These are phyloP conservation scores for Ceyx margarethae DNA, from an alignment of 2,113 vertebrate species.

Conservation along the genomic window DNA sequence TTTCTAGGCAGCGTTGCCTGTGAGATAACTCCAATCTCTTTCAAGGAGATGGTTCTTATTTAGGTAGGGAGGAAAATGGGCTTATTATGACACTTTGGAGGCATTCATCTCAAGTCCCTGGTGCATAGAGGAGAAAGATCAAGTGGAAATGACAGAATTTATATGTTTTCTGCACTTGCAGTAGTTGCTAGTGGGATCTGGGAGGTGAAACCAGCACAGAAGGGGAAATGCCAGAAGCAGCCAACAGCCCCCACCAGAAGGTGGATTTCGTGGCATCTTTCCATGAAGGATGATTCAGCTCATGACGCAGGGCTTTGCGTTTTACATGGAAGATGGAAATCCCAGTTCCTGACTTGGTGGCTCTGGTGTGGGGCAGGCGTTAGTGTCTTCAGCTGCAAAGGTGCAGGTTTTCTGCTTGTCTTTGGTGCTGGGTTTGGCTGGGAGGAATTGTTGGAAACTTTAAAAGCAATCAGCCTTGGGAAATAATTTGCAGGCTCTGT, in stretches of 20 bases:
- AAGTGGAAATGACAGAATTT: background rate
- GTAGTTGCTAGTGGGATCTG: background rate
- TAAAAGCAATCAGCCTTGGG: background rate
- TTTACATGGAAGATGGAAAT: background rate
- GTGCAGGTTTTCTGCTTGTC: background rate
- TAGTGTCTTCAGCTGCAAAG: fast-evolving
- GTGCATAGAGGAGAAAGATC: background rate
- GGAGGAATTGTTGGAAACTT: background rate
- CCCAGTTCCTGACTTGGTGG: fast-evolving
- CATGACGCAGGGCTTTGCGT: fast-evolving
- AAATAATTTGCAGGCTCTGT: background rate
- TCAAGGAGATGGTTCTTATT: background rate
- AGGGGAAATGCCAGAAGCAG: background rate
- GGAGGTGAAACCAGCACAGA: background rate
- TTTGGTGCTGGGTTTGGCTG: background rate
- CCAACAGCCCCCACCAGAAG: background rate
- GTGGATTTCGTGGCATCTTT: background rate
- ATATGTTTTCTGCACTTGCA: fast-evolving
- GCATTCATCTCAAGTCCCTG: fast-evolving
- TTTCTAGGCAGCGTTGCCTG: background rate
- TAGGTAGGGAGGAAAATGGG: background rate
- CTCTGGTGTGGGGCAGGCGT: background rate
- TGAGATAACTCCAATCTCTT: background rate
- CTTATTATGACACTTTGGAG: background rate
- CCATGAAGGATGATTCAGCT: background rate